These are phyloP conservation scores for Barypeithes pellucidus DNA, from an alignment of 2,888 invertebrate genomes.

Conservation along the genomic window DNA sequence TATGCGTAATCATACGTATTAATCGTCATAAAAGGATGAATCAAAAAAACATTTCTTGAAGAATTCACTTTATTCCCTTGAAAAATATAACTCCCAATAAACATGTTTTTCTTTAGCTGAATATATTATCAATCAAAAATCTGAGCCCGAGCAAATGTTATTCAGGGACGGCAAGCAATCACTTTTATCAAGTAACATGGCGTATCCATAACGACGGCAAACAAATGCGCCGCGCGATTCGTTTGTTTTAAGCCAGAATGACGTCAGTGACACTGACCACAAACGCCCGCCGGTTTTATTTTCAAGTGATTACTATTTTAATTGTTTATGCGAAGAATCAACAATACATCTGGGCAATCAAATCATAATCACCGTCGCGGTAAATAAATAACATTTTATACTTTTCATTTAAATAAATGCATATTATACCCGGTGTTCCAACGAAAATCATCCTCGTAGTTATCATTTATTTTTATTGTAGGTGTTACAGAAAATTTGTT, in stretches of 20 bases:
- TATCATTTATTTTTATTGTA: too few relatives aligned
- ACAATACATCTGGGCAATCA: constrained; percentile 19
- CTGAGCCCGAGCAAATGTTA: constrained; percentile 38
- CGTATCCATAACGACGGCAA: constrained; percentile 44
- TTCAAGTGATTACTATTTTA: constrained; percentile 37
- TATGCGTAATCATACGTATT: too few relatives aligned
- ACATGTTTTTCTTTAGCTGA: constrained; percentile 32
- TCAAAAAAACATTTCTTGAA: too few relatives aligned
- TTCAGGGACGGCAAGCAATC: constrained; percentile 47
- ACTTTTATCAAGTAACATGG: constrained; percentile 45
- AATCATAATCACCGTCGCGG: constrained; percentile 1
- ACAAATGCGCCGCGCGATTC: constrained; percentile 32
- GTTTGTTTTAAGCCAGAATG: constrained; percentile 46
- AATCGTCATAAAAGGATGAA: too few relatives aligned
- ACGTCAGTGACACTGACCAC: constrained; percentile 45
- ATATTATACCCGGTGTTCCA: too few relatives aligned
- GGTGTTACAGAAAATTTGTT: too few relatives aligned
- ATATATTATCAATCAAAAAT: constrained; percentile 45
- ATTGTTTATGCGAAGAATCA: constrained; percentile 37
- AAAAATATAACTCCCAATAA: neutral
- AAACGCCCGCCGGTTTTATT: constrained; percentile 41
- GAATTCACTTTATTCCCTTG: too few relatives aligned
- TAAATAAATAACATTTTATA: constrained; percentile 27
- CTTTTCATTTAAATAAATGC: neutral
- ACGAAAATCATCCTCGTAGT: too few relatives aligned